Conservation (phyloP, 2,113 vertebrate genomes). For the Labrus mixtus region DNA sequence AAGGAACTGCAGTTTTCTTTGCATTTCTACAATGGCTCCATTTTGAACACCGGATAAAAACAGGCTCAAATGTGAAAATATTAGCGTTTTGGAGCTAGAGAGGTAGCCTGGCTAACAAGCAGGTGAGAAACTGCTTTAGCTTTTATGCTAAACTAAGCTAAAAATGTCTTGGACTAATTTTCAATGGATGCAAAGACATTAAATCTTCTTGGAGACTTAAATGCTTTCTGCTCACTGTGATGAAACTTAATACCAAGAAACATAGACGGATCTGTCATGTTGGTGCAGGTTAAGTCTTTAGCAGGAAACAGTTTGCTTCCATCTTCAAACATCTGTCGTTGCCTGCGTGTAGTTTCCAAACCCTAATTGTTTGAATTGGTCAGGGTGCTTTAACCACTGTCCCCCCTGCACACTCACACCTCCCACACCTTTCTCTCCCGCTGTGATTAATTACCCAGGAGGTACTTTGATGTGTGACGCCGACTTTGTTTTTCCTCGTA, state of each 20-base stretch:
- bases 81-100: no score
- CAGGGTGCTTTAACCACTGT: slow-evolving; percentile 38
- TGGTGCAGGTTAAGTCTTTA: background rate
- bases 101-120: no score
- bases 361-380: slow-evolving; percentile 51
- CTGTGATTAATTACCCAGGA: slow-evolving; percentile 54
- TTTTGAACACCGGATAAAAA: no score
- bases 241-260: background rate
- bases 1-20: no score
- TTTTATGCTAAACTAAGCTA: no score
- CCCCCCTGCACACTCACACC: slow-evolving; percentile 1
- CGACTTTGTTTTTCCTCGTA: slow-evolving; percentile 55
- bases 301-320: slow-evolving; percentile 17
- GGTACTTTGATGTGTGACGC: slow-evolving; percentile 61
- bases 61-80: no score
- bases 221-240: background rate
- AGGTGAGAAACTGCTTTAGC: no score
- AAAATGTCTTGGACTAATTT: no score
- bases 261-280: background rate
- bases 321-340: slow-evolving; percentile 33
- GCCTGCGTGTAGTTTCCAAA: slow-evolving; percentile 10
- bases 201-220: no score
- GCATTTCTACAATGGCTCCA: no score
- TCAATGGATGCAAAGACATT: no score
- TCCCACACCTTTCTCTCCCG: slow-evolving; percentile 10